Base-by-base conservation (phyloP, 2,888 invertebrate species). In the Acanthacorydalis orientalis region DNA sequence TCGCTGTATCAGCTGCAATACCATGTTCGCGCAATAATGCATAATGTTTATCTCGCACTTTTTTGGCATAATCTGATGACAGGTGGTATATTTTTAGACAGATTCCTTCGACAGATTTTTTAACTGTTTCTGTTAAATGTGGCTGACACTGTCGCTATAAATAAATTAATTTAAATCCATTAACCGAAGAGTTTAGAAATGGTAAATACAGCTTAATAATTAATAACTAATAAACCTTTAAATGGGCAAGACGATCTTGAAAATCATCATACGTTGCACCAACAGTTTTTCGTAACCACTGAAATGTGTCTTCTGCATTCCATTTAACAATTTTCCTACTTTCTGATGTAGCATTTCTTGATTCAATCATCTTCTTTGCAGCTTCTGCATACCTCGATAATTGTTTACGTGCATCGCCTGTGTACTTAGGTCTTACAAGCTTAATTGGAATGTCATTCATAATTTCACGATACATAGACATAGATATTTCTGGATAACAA, bases 381-480 rank as follows among this genome's bases (percentile, higher is more conserved):
- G 95, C 93, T 66, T 96, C 95, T 0, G 95, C 93, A 67, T 95
- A 97, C 48, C 65, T 54, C 3, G 88, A 86, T 23, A 96, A 68
- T 61, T 96, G 95, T 64, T 95, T 93, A 33, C 95, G 75, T 1
- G 95, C 95, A 69, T 96, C 96, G 1, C 88, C 90, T 3, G 92
- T 89, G 60, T 89, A 95, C 66, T 93, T 92, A 8, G 95, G 93
- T 63, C 91, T 83, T n/a, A 88, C 80, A 50, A 96, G 74, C 67
- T 92, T 93, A 50, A 96, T 89, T 9, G 96, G 96, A 61, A 97
- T 91, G 68, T 96, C 95, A 66, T 92, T 89, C 91, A 96, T 93
- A 47, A 96, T 91, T 70, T 96, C 96, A 53, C 90, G 81, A 68
- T 92, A 92, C 93, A 96, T 92, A 1, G 88, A 85, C 61, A 82